Base-by-base conservation (phyloP, 2,113 vertebrate species). In the Uropsilus gracilis region DNA sequence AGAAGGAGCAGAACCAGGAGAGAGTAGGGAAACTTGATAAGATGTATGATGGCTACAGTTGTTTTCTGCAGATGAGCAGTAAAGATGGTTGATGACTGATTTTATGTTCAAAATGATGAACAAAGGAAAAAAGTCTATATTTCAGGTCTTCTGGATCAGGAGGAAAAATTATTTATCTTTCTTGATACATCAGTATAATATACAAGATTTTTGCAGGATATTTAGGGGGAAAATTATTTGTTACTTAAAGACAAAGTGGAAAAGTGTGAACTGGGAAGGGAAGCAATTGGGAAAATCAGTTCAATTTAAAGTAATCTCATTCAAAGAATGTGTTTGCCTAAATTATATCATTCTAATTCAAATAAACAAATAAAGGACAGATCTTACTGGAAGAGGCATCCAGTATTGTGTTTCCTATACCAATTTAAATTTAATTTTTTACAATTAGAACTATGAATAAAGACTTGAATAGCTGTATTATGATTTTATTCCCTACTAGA, bases 371-470 rank as follows among this genome's bases (percentile, higher is more conserved):
- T 6, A 86, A 88, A 90, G 24, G 4, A 76, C 82, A 48, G 55
- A 26, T 39, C 30, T 61, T 68, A 2, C 13, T 24, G 18, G 8
- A 55, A 28, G 2, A 71, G 28, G 18, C 7, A 3, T 71, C 59
- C 18, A n/a, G 8, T 42, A 24, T 34, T 30, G 42, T 20, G 32
- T 63, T 57, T 2, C 8, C 77, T 69, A 46, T 83, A 46, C 12
- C 37, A 73, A 83, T 55, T 66, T 86, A 83, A 69, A 73, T 83
- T 76, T 64, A 28, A 26, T 71, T 85, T 85, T 71, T 48, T 72
- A 94, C 50, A 44, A 57, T 46, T 78, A 48, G 86, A 78, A 69
- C n/a, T 46, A n/a, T 57, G 22, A 95, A 44, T 69, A 34, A 92
- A 90, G 48, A 81, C 18, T 8, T 68, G 46, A 57, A 64, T 8